Evolutionary conservation across 2,113 vertebrate species (phyloP), one percentile per base, ranked within the genome.

Genomic region (Natator depressus): DNA sequence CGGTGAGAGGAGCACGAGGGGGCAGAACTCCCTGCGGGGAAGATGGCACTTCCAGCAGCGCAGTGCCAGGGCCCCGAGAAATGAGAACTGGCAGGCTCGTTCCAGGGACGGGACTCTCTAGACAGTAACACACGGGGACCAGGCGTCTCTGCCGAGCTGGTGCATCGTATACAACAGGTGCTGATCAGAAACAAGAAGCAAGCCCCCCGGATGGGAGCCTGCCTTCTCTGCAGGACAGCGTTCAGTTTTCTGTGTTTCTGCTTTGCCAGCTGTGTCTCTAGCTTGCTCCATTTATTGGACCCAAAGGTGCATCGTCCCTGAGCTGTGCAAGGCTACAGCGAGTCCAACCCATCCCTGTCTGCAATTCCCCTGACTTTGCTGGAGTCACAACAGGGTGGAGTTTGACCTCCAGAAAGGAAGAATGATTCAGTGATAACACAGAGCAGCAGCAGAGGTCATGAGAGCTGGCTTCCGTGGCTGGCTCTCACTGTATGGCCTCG

Each of bases 41-140:
- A 84, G n/a, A 82, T 14, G 22, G 22, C 47, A 53, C 4, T 27
- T 4, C 57, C 9, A 49, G 76, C 46, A 49, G 0, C 0, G 2
- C 17, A 50, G 80, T 0, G 2, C 49, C 50, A 79, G n/a, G 89
- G 76, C 84, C 87, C 65, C 83, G 92, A 91, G 59, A 72, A 20
- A 72, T 72, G n/a, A 72, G 65, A 72, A 72, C 89, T 0, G 0
- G 17, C 31, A 82, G 0, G 0, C 53, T 87, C 1, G 0, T 53
- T n/a, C 46, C 90, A 91, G 0, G 0, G 10, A 86, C 91, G 62
- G 24, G 38, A 22, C 6, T 7, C 31, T 5, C 20, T 83, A 86
- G 65, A 54, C 38, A 53, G 19, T 20, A 1, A 0, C 47, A 10
- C 46, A 0, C 11, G 27, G 12, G 12, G n/a, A 59, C 31, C 55